Base-by-base conservation (phyloP, 2,888 invertebrate genomes). In the Antheraea yamamai region DNA sequence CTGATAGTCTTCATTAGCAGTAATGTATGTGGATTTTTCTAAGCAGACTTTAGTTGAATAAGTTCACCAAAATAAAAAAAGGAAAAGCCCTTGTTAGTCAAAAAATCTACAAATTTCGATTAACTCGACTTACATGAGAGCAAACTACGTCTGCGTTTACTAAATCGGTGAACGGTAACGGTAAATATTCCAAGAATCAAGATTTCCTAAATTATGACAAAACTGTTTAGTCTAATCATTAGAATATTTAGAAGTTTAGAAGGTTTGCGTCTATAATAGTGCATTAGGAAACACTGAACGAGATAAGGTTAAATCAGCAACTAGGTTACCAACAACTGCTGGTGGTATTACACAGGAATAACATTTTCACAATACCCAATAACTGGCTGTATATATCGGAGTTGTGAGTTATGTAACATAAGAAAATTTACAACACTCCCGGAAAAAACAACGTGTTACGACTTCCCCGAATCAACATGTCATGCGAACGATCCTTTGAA, bases 401-500 rank as follows among this genome's bases (percentile, higher is more conserved):
- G 26, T 0, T 2, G 64, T 30, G 14, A 16, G 16, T 30, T 66
- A 30, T 66, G 16, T 30, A 30, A 30, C 20, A 66, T 26, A 66
- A 30, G 20, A 12, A 26, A 26, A 66, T 66, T 16, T 66, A 66
- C 64, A 6, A 61, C 10, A 20, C 20, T 55, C 10, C 23, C 30
- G 64, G 6, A 66, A 66, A 66, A 66, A 66, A 26, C 26, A 83
- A 81, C 79, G 77, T 80, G 83, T 86, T 86, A 87, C 83, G 84
- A 84, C 79, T 79, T 78, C 79, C 80, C 85, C 81, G 84, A 85
- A 85, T 86, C 82, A 82, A 84, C 85, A 85, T 83, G 84, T 81
- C 83, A 83, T 83, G 85, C 80, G 85, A 87, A 82, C 84, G 82
- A 77, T 85, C 82, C 85, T 86, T 87, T 83, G 83, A 85, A 83